phyloP scores from a whole-genome alignment of 2,888 invertebrate species.

The Limnephilus auricula region DNA sequence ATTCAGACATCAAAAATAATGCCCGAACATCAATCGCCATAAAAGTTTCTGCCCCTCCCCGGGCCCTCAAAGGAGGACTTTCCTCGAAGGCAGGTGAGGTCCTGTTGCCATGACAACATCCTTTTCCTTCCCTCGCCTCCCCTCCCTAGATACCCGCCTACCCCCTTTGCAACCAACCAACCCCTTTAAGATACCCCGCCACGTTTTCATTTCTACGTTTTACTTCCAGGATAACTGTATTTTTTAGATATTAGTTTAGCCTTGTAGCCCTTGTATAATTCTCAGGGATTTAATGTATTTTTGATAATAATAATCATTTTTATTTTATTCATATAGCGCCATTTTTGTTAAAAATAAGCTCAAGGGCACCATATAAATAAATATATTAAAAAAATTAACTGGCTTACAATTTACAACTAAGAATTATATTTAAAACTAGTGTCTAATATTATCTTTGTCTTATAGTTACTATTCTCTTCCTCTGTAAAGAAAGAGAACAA shows the following conservation, averaged over 20 bases:
- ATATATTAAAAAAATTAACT: too few relatives aligned
- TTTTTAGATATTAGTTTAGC: background rate
- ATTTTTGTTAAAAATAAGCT: too few relatives aligned
- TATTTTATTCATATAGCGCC: too few relatives aligned
- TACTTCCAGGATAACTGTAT: background rate
- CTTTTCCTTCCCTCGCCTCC: slow-evolving; percentile 49
- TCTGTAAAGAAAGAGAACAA: too few relatives aligned
- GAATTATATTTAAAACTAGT: too few relatives aligned
- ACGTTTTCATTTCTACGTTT: slow-evolving; percentile 27
- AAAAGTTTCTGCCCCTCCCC: slow-evolving; percentile 62
- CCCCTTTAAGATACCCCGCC: slow-evolving; percentile 43
- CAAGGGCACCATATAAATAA: too few relatives aligned
- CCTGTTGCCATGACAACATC: slow-evolving; percentile 65
- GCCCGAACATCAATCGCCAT: slow-evolving; percentile 66
- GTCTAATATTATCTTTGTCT: too few relatives aligned
- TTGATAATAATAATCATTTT: too few relatives aligned
- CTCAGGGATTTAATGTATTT: background rate
- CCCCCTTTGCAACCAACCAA: slow-evolving; percentile 40
- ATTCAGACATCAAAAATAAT: slow-evolving; percentile 67
- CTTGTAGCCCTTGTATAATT: background rate
- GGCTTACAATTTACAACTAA: too few relatives aligned
- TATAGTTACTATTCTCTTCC: too few relatives aligned
- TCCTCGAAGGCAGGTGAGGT: slow-evolving; percentile 62
- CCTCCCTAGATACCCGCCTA: slow-evolving; percentile 46
- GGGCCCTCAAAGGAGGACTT: slow-evolving; percentile 34